phyloP scores from a whole-genome alignment of 2,888 invertebrate genomes.

The Diadromus collaris region DNA sequence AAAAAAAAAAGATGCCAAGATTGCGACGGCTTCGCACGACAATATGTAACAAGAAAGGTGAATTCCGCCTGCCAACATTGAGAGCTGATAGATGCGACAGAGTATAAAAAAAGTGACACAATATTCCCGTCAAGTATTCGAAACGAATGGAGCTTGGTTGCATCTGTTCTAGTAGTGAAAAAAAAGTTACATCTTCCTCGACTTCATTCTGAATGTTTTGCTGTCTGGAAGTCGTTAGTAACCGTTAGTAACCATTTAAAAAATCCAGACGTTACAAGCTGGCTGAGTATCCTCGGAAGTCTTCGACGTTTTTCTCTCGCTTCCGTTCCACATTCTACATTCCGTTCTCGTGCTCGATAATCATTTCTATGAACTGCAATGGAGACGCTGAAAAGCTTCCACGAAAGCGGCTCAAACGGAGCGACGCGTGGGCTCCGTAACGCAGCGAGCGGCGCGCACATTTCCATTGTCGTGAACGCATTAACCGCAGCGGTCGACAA shows the following conservation, averaged over 20 bases:
- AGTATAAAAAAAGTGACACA: not conserved
- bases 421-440: not conserved
- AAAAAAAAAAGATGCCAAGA: too few relatives aligned
- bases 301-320: not conserved
- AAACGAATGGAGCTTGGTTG: not conserved
- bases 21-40: not conserved
- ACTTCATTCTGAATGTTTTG: too few relatives aligned
- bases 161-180: not conserved
- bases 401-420: not conserved
- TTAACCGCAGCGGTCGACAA: not conserved
- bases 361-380: not conserved
- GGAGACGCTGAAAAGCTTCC: not conserved
- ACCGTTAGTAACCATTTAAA: not conserved
- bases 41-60: not conserved
- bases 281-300: not conserved
- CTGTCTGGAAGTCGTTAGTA: too few relatives aligned
- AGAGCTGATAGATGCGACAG: not conserved
- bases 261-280: not conserved
- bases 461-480: conserved; percentile 9
- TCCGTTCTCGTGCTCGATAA: not conserved
- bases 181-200: not conserved
- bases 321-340: not conserved
- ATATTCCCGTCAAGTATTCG: not conserved
- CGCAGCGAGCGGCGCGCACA: not conserved
- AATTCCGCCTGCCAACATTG: not conserved